phyloP scores from a whole-genome alignment of 2,888 invertebrate species.

The Cepaea hortensis region DNA sequence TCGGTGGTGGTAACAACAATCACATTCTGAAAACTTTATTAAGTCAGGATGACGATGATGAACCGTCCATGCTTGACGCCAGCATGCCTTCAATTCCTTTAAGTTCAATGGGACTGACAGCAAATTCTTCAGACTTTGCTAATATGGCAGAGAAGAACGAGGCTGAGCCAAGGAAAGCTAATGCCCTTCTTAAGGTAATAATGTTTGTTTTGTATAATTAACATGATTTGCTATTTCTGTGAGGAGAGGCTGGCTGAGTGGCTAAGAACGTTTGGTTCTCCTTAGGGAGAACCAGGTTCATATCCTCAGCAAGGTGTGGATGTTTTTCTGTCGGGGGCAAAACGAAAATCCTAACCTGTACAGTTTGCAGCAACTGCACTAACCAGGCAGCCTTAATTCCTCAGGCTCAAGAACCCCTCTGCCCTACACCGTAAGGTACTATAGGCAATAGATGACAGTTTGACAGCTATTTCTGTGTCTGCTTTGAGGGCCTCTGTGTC shows the following conservation, averaged over 20 bases:
- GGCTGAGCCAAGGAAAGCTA: constrained; percentile 71
- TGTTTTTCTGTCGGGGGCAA: no score
- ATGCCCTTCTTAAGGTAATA: constrained; percentile 70
- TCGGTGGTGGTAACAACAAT: constrained; percentile 59
- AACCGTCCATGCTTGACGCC: constrained; percentile 61
- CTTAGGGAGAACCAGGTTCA: no score
- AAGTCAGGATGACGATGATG: constrained; percentile 83
- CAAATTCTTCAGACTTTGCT: constrained; percentile 6
- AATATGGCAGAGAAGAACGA: constrained; percentile 67
- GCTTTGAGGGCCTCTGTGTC: no score
- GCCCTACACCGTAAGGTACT: no score
- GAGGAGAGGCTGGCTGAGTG: no score
- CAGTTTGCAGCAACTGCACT: no score
- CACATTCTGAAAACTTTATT: constrained; percentile 79
- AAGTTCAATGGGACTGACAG: constrained; percentile 43
- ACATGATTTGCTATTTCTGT: neutral
- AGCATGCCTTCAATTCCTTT: constrained; percentile 41
- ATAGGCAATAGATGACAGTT: no score
- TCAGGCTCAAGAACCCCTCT: no score
- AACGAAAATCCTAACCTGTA: no score
- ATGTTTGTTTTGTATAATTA: neutral
- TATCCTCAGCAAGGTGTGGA: no score
- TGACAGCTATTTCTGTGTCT: neutral
- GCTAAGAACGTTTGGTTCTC: no score
- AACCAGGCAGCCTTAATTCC: no score